Conservation (phyloP, 2,113 vertebrate species). For the Lophotis ruficrista region DNA sequence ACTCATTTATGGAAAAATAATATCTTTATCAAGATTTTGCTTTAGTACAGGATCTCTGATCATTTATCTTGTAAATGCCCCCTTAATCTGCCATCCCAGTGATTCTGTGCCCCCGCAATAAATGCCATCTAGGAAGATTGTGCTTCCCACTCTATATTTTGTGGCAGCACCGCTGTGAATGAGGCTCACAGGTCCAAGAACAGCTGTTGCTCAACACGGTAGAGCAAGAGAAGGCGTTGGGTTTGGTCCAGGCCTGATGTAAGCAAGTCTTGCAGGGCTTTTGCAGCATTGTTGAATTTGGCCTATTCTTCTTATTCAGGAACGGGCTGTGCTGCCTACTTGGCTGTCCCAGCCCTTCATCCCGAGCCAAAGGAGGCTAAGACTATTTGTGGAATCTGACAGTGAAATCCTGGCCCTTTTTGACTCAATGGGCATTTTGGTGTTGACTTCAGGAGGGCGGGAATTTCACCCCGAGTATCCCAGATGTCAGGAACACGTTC, state of each 20-base stretch:
- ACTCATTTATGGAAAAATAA: neutral
- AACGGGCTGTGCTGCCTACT: constrained; percentile 47
- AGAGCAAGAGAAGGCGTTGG: constrained; percentile 28
- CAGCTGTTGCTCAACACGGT: constrained; percentile 9
- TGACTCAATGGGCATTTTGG: neutral
- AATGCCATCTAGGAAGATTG: neutral
- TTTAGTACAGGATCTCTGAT: neutral
- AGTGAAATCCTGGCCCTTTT: constrained; percentile 14
- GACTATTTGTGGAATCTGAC: constrained; percentile 54
- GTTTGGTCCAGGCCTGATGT: constrained; percentile 56
- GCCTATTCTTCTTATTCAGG: constrained; percentile 39
- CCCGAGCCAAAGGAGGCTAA: constrained; percentile 29
- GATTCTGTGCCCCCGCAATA: neutral
- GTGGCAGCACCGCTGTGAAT: neutral
- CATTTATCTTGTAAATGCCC: neutral
- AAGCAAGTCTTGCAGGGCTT: constrained; percentile 33
- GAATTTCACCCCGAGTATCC: neutral
- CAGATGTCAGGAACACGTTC: constrained; percentile 18
- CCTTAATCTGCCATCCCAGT: neutral
- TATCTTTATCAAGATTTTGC: neutral
- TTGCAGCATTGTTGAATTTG: constrained; percentile 58
- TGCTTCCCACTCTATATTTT: neutral
- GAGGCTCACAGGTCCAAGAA: neutral
- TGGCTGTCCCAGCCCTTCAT: constrained; percentile 11
- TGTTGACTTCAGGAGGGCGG: neutral